phyloP scores from a whole-genome alignment of 2,888 invertebrate species.

The Subacronicta megacephala region DNA sequence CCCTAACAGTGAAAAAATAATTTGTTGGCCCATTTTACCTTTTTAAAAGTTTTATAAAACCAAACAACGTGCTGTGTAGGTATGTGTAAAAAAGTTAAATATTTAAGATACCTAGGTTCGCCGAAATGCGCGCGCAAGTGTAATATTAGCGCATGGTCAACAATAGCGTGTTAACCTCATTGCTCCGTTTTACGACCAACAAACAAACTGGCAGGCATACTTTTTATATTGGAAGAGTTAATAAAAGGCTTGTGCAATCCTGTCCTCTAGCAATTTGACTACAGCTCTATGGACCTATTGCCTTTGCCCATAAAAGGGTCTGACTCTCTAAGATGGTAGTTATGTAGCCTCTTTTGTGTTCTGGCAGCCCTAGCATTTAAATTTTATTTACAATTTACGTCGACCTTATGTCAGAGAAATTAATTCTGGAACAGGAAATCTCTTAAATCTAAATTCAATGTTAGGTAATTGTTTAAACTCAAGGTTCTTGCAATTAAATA shows the following conservation, averaged over 20 bases:
- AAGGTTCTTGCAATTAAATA: conserved; percentile 39
- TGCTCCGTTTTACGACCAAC: conserved; percentile 29
- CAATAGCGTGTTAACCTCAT: conserved; percentile 27
- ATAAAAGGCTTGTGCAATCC: no score
- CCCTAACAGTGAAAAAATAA: conserved; percentile 9
- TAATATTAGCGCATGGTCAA: conserved; percentile 37
- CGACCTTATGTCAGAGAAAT: conserved; percentile 46
- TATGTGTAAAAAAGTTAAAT: conserved; percentile 26
- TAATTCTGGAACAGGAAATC: conserved; percentile 38
- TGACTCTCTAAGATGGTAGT: no score
- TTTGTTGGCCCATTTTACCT: not conserved
- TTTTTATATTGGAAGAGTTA: conserved; percentile 3
- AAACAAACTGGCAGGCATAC: conserved; percentile 10
- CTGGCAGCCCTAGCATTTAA: conserved; percentile 35
- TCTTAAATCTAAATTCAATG: conserved; percentile 17
- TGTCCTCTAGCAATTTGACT: no score
- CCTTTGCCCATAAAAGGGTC: no score
- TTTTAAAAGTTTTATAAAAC: conserved; percentile 16
- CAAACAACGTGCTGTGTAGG: conserved; percentile 3
- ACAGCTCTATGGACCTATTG: no score
- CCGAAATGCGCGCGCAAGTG: conserved; percentile 26
- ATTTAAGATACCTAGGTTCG: conserved; percentile 24
- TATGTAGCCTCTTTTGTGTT: no score
- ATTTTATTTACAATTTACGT: conserved; percentile 28
- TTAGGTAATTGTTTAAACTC: conserved; percentile 29